Evolutionary conservation across 2,888 invertebrate genomes (phyloP).

Genomic region (Amiota communis): DNA sequence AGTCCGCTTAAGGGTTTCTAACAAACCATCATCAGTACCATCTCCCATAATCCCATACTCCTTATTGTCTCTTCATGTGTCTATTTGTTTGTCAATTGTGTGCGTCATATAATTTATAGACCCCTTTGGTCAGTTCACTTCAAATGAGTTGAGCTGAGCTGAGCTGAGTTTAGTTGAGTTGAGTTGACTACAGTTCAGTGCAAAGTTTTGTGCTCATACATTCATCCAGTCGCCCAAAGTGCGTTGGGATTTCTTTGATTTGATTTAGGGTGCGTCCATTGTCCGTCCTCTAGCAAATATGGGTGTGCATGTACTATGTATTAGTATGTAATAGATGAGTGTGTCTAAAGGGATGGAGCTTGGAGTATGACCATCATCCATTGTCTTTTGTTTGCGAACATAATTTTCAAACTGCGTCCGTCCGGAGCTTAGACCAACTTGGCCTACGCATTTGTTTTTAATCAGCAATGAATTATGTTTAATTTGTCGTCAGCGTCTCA

Average conservation of each 20-base stretch:
- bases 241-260: slow-evolving; percentile 25
- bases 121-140: background rate
- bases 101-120: slow-evolving; percentile 24
- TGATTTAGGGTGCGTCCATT: slow-evolving; percentile 22
- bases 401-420: background rate
- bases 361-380: background rate
- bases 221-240: background rate
- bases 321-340: too few species aligned
- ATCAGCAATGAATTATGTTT: slow-evolving; percentile 28
- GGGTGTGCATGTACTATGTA: background rate
- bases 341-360: background rate
- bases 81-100: slow-evolving; percentile 15
- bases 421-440: background rate
- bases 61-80: too few species aligned
- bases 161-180: background rate
- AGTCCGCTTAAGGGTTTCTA: slow-evolving; percentile 20
- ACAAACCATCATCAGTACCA: too few species aligned
- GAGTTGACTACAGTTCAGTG: background rate
- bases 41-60: too few species aligned
- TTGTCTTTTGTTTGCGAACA: slow-evolving; percentile 19
- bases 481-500: slow-evolving; percentile 7
- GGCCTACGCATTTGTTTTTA: slow-evolving; percentile 27
- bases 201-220: background rate
- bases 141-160: background rate
- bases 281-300: background rate